Evolutionary conservation across 1,140 invertebrate species (phyloP), one percentile per base, ranked within the genome.

Genomic region (Nasonia longicornis): DNA sequence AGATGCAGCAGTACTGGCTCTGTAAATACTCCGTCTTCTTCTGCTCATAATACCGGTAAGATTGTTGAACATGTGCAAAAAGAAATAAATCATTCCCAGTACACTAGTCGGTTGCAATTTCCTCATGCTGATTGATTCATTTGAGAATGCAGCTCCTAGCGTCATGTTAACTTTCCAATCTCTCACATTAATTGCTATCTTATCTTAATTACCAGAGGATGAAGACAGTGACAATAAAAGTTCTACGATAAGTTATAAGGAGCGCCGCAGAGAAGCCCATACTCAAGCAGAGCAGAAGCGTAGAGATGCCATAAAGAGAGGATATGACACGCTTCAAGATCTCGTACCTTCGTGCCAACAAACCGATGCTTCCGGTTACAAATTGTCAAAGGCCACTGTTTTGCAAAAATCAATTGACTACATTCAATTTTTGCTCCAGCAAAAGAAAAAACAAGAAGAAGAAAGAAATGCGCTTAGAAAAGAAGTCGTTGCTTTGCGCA

Each of bases 201-300:
- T 81, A 80, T 58, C 52, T 81, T 77, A 67, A 77, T 84, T 86
- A 84, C 42, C 86, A 95, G 96, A 97, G 90, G 97, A 98, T 91
- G 97, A 98, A 89, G 97, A 98, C 88, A 96, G 96, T 86, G 96
- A 96, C 87, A 94, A 94, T 85, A 96, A 95, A 88, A 92, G 91
- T 84, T 95, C 95, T 45, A 93, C 95, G 11, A 89, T 97, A 81
- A 97, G 95, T 88, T 98, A 98, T 87, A 98, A 98, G 90, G 98
- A 99, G 86, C 91, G 97, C 38, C 92, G 98, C 52, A 92, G 98
- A 82, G 97, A 99, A 90, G 98, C 98, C 10, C 98, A 99, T 88
- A 99, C 98, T 0, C 97, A 98, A 90, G 98, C 98, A 3, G 98
- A 99, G 90, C 98, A 99, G 89, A 99, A 99, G 89, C 92, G 98